Evolutionary conservation across 2,888 invertebrate genomes (phyloP).

Genomic region (Criorhina ranunculi): DNA sequence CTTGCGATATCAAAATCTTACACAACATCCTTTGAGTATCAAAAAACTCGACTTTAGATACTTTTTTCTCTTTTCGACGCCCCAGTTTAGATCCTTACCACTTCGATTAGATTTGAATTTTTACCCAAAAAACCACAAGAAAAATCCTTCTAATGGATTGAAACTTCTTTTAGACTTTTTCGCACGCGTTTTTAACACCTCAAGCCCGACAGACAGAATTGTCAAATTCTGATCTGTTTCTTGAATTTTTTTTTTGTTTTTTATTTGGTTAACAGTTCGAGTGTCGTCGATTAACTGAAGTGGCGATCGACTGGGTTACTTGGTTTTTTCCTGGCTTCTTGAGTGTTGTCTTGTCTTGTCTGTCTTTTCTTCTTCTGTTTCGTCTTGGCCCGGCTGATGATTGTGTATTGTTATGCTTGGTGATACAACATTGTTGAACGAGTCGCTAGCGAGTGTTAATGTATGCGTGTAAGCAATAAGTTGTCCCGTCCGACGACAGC

Average conservation of each 20-base stretch:
- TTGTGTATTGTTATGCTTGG: constrained; percentile 60
- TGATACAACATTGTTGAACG: constrained; percentile 51
- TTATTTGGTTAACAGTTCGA: constrained; percentile 71
- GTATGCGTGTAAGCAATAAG: constrained; percentile 46
- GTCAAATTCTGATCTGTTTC: constrained; percentile 48
- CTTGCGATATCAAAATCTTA: background rate
- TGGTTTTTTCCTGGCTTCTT: constrained; percentile 73
- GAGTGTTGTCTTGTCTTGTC: constrained; percentile 17
- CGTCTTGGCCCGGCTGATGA: constrained; percentile 57
- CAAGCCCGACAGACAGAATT: constrained; percentile 36
- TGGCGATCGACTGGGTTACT: constrained; percentile 69
- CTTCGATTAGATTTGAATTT: background rate
- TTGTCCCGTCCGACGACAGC: constrained; percentile 56
- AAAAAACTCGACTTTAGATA: background rate
- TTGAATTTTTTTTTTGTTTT: constrained; percentile 17
- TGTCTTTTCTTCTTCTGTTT: constrained; percentile 48
- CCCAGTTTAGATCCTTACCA: constrained; percentile 43
- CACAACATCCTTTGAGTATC: background rate
- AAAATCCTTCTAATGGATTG: background rate
- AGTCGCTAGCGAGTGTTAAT: constrained; percentile 45
- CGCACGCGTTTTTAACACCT: constrained; percentile 24
- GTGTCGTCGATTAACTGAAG: constrained; percentile 74
- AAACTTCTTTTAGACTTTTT: background rate
- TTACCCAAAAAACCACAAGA: background rate
- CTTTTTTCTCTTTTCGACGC: constrained; percentile 36